Evolutionary conservation across 1,140 invertebrate genomes (phyloP).

Genomic region (Phortica variegata): DNA sequence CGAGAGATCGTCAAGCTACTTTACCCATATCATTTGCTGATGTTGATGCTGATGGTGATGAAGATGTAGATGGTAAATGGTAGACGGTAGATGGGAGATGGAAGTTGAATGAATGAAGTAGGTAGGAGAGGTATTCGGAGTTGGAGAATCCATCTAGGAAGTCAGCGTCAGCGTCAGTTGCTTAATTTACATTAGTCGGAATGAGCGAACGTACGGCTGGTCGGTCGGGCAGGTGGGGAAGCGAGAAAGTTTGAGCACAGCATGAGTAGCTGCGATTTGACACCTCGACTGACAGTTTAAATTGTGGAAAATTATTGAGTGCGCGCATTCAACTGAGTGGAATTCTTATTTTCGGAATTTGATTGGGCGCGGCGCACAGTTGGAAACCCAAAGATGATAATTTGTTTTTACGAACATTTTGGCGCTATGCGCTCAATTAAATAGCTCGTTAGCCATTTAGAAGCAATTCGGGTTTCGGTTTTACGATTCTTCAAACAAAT

Average conservation of each 20-base stretch:
- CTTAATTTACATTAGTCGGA: conserved; percentile 52
- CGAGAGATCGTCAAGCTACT: too few species aligned
- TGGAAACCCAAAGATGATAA: too few species aligned
- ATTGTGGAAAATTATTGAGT: conserved; percentile 53
- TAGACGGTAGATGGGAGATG: conserved; percentile 16
- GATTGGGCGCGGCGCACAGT: too few species aligned
- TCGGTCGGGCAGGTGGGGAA: conserved; percentile 10
- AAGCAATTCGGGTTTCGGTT: conserved; percentile 15
- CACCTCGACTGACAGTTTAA: conserved; percentile 56
- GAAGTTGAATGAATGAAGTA: conserved; percentile 27
- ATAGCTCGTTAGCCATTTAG: too few species aligned
- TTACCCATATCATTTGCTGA: conserved; percentile 21
- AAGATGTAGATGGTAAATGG: conserved; percentile 5
- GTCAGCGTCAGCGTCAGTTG: conserved; percentile 38
- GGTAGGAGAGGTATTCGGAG: conserved; percentile 1
- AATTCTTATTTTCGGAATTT: too few species aligned
- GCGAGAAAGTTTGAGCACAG: too few species aligned
- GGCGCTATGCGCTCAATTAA: too few species aligned
- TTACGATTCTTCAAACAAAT: conserved; percentile 42
- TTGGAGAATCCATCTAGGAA: neutral
- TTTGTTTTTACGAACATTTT: too few species aligned
- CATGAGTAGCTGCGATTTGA: conserved; percentile 58
- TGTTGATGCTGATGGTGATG: conserved; percentile 33
- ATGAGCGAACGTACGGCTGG: conserved; percentile 18
- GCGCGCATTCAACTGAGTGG: too few species aligned